Base-by-base conservation (phyloP, 2,888 invertebrate species). In the Acanthopleura granulata region DNA sequence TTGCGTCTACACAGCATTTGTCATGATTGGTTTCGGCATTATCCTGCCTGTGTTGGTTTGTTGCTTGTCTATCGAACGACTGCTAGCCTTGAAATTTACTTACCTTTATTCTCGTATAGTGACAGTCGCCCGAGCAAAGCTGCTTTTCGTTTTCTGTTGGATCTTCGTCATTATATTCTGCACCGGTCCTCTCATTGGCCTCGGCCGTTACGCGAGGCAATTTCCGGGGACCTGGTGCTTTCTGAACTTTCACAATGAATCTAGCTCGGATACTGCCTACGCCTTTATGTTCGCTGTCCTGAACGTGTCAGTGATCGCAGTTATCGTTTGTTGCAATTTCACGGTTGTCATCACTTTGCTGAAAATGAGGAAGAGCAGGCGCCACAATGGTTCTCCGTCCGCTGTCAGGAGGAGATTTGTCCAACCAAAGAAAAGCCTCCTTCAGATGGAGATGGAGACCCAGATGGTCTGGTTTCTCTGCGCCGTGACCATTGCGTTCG, bases 221-320 rank as follows among this genome's bases (percentile, higher is more conserved):
- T 90, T 85, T 82, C 90, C 90, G 1, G 85, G 87, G 3, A 88
- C 89, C 4, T 90, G 90, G 90, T 90, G 89, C 79, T 90, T 88
- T 77, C 80, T 90, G 73, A 88, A 90, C 78, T 86, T 88, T 72
- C 89, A 90, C 78, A 80, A 85, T 72, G 80, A 84, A 69, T 79
- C 77, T 62, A 40, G 69, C 15, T 73, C 80, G 12, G 86, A 87
- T 49, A 76, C 80, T 0, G 86, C 82, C 1, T 89, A 88, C 77
- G 86, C 89, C 11, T 82, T 81, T 51, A 80, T 81, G 9, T 89
- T 86, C 79, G 86, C 88, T 0, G 75, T 84, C 25, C 76, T 87
- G 40, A 89, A 88, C 77, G 76, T 89, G 12, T 25, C 81, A 12
- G 77, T 86, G 25, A 86, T 87, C 22, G n/a, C 79, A 14, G 27